Conservation (phyloP, 2,113 vertebrate species). For the Callaeas wilsoni region DNA sequence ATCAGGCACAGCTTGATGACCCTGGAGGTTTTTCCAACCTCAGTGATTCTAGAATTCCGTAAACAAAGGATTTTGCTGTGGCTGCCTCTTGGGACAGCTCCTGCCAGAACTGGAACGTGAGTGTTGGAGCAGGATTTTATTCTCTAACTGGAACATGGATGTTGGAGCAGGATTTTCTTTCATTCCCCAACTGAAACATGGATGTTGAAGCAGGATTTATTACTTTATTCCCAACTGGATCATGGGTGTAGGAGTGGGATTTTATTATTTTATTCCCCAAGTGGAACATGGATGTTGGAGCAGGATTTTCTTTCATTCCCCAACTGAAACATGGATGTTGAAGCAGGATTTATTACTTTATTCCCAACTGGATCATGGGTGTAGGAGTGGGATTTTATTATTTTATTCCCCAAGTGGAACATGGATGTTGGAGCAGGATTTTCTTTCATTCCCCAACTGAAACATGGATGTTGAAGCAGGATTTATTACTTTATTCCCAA, state of each 20-base stretch:
- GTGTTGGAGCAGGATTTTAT: no score
- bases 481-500: background rate
- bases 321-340: accelerated
- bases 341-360: background rate
- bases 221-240: background rate
- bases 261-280: no score
- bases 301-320: background rate
- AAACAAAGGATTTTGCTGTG: background rate
- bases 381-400: background rate
- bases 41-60: background rate
- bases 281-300: background rate
- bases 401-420: no score
- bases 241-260: background rate
- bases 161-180: background rate
- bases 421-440: background rate
- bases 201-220: background rate
- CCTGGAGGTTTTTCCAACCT: background rate
- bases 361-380: accelerated
- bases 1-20: background rate
- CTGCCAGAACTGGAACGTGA: background rate
- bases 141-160: no score
- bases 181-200: accelerated
- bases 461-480: background rate
- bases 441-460: no score
- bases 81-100: background rate